Conservation (phyloP, 2,888 invertebrate species). For the Celastrina argiolus region DNA sequence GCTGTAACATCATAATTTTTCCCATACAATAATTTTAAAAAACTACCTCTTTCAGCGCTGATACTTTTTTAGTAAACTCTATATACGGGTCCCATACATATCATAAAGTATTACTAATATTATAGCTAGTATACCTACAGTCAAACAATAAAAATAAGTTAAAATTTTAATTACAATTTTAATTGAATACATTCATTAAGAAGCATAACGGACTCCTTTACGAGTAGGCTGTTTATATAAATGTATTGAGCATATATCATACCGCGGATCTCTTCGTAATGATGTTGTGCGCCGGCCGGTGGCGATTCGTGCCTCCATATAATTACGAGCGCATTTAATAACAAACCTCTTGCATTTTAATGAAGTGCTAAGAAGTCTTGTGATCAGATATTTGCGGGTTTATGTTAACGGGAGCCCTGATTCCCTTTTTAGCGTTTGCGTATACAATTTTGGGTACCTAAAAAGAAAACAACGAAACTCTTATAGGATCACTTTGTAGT, state of each 20-base stretch:
- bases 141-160: too few relatives aligned
- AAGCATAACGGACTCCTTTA: not conserved
- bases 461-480: too few relatives aligned
- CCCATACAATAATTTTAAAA: too few relatives aligned
- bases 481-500: too few relatives aligned
- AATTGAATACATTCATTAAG: not conserved
- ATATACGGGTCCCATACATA: too few relatives aligned
- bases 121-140: too few relatives aligned
- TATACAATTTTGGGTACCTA: too few relatives aligned
- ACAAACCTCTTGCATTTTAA: conserved; percentile 55
- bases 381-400: conserved; percentile 43
- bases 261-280: conserved; percentile 47
- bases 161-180: not conserved
- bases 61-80: too few relatives aligned
- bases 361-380: conserved; percentile 65
- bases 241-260: conserved; percentile 35
- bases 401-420: not conserved
- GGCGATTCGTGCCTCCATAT: conserved; percentile 51
- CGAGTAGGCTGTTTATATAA: not conserved
- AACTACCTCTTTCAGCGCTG: too few relatives aligned
- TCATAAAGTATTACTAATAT: too few relatives aligned
- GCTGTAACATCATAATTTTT: too few relatives aligned
- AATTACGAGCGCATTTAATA: conserved; percentile 65
- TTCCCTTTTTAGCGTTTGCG: not conserved
- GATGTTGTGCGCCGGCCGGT: conserved; percentile 48